Base-by-base conservation (phyloP, 64 coral and sea anemone genomes). In the Dendrophyllia cribrosa region DNA sequence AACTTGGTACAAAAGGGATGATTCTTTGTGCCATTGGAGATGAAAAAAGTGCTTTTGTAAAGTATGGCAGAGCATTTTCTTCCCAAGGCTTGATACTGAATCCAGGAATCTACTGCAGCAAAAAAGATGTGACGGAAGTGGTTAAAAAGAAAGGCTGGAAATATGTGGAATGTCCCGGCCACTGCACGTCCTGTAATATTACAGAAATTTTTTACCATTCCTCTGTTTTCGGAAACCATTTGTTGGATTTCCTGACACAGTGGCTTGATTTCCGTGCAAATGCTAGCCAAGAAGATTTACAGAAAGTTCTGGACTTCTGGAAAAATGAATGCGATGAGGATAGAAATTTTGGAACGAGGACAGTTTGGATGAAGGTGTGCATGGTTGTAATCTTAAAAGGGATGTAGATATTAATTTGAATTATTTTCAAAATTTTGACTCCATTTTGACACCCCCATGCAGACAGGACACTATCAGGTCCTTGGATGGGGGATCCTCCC, bases 121-220 rank as follows among this genome's bases (percentile, higher is more conserved):
- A 12, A 13, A 49, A 88, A 34, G 59, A 48, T 52, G 15, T 93
- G 3, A 45, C 21, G 20, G 62, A 55, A 11, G 55, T 93, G 66
- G 83, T 74, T 45, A 52, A 87, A n/a, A 88, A 87, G 72, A 67
- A 87, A 52, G 44, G 60, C 11, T 93, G 84, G 84, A 87, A 73
- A 65, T 49, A 79, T 58, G 12, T 74, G 14, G 53, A 72, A n/a
- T 67, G 74, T 77, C 78, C 77, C 60, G 15, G 34, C 14, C 48
- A 77, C 19, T 70, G 63, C 8, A 81, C 50, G 50, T 50, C 85
- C 14, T 17, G 77, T 44, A 86, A 93, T 13, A 87, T 83, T 20
- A 68, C 66, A 3, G 66, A 56, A 51, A 75, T 83, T 22, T 88
- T 88, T 82, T 66, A 93, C 6, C 34, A 25, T 50, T 45, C 75